Evolutionary conservation across 2,113 vertebrate species (phyloP).

Genomic region (Nycticryphes semicollaris): DNA sequence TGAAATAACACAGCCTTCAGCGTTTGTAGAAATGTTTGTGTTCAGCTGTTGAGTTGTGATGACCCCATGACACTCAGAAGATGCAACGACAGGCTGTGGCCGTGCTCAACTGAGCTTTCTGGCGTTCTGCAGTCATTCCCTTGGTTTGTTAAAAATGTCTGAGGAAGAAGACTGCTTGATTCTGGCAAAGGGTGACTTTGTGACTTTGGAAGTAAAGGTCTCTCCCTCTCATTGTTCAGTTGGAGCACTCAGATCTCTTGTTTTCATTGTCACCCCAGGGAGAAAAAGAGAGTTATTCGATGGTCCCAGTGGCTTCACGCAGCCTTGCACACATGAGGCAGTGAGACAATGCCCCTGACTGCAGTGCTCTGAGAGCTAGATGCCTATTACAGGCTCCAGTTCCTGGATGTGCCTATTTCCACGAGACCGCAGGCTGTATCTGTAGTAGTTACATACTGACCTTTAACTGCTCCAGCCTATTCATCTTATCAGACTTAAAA

Average conservation of each 20-base stretch:
- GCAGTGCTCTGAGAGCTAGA: not conserved
- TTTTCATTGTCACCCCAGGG: not conserved
- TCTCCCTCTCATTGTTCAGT: not conserved
- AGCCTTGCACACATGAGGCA: not conserved
- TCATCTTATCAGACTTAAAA: not conserved
- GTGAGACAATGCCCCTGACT: not conserved
- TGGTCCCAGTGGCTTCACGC: not conserved
- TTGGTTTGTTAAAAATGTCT: not conserved
- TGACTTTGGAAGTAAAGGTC: not conserved
- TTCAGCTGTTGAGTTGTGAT: not conserved
- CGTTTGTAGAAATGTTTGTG: not conserved
- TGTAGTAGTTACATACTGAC: not conserved
- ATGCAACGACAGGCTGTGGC: not conserved
- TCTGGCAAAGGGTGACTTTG: not conserved
- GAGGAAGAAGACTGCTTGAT: not conserved
- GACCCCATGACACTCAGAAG: not conserved
- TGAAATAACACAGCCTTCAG: not conserved
- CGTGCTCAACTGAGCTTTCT: not conserved
- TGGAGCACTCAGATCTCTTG: not conserved
- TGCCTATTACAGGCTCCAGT: not conserved
- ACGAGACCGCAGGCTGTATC: not conserved
- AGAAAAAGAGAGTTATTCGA: not conserved
- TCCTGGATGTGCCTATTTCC: not conserved
- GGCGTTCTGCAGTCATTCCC: fast-evolving
- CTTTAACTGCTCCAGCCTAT: not conserved